Conservation (phyloP, 2,113 vertebrate genomes). For the Heterocephalus glaber region DNA sequence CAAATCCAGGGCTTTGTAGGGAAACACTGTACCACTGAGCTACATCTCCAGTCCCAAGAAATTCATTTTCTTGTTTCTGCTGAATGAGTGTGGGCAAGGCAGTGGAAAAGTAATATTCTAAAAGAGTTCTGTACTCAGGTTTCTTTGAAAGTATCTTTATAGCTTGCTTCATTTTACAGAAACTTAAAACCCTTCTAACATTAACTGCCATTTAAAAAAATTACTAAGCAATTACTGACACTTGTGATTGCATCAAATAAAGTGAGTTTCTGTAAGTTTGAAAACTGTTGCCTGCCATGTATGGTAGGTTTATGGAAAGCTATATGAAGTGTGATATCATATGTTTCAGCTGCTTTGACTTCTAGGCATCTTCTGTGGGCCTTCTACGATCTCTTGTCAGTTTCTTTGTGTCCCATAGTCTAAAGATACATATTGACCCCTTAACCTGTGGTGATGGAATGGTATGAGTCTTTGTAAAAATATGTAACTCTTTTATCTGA, state of each 20-base stretch:
- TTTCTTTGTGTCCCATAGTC: background rate
- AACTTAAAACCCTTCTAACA: conserved; percentile 5
- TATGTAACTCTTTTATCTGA: conserved; percentile 53
- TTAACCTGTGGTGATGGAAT: background rate
- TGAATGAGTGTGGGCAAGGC: background rate
- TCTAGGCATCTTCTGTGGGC: background rate
- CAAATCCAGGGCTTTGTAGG: background rate
- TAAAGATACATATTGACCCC: background rate
- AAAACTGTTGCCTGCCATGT: background rate
- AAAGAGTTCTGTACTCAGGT: background rate
- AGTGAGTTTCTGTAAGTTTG: background rate
- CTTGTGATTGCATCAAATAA: background rate
- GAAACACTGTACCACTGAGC: background rate
- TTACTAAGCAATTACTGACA: background rate
- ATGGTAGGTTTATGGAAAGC: background rate
- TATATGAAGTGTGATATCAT: background rate
- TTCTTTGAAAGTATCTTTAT: conserved; percentile 18
- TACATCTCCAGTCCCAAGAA: background rate
- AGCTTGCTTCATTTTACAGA: conserved; percentile 31
- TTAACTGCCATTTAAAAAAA: conserved; percentile 37
- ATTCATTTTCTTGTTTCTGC: background rate
- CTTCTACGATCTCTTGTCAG: background rate
- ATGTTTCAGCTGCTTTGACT: background rate
- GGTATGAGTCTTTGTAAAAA: background rate
- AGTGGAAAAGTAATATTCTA: background rate